Evolutionary conservation across 2,888 invertebrate genomes (phyloP).

Genomic region (Mamestra brassicae): DNA sequence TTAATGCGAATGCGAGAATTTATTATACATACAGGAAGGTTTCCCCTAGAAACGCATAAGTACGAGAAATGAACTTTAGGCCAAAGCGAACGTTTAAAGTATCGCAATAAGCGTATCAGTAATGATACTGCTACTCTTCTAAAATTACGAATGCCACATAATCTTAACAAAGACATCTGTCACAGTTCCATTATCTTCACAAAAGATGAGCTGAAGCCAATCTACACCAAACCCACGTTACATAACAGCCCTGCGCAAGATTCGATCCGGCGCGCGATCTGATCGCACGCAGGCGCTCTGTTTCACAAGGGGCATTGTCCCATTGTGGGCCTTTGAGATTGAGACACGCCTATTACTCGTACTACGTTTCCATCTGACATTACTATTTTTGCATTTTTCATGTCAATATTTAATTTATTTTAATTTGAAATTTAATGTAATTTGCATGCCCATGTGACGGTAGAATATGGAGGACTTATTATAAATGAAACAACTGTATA

Average conservation of each 20-base stretch:
- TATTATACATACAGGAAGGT: too few species aligned
- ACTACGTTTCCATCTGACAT: too few species aligned
- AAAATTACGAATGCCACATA: background rate
- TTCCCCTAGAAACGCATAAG: too few species aligned
- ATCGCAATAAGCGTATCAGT: background rate
- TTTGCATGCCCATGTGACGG: too few species aligned
- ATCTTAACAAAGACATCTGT: conserved; percentile 10
- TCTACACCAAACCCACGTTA: conserved; percentile 32
- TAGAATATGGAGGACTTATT: too few species aligned
- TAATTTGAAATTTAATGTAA: too few species aligned
- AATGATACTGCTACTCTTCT: background rate
- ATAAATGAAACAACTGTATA: too few species aligned
- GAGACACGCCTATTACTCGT: conserved; percentile 44
- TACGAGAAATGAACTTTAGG: too few species aligned
- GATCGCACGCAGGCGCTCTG: conserved; percentile 45
- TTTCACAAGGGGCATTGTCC: conserved; percentile 59
- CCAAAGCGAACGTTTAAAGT: background rate
- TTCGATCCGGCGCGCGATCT: conserved; percentile 46
- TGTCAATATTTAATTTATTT: too few species aligned
- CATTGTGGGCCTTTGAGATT: conserved; percentile 46
- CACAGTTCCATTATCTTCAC: conserved; percentile 21
- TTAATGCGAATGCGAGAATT: too few species aligned
- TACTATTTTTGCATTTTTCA: too few species aligned
- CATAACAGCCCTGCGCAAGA: conserved; percentile 60
- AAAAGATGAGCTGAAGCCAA: conserved; percentile 10